These are phyloP conservation scores for Pholis gunnellus DNA, from an alignment of 2,113 vertebrate species.

Conservation along the genomic window DNA sequence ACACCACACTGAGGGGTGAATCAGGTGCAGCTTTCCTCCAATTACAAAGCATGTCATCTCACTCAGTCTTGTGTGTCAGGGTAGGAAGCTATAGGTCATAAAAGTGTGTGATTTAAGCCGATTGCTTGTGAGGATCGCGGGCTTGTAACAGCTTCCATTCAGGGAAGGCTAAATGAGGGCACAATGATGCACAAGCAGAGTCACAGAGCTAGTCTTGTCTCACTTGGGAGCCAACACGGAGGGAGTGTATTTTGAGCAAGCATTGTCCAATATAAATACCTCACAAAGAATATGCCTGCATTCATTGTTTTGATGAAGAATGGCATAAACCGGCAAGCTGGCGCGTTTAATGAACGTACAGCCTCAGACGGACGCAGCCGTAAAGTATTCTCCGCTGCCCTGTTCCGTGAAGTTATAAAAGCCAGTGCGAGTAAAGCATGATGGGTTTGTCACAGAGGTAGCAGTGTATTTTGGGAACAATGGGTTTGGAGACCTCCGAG, in stretches of 20 bases:
- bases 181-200: constrained; percentile 44
- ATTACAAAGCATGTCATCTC: constrained; percentile 66
- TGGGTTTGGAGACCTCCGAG: constrained; percentile 62
- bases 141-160: constrained; percentile 52
- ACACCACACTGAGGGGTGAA: constrained; percentile 38
- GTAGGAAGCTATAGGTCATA: constrained; percentile 52
- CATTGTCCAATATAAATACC: constrained; percentile 28
- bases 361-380: neutral
- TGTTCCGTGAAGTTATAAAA: constrained; percentile 49
- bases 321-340: constrained; percentile 35
- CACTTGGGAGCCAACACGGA: constrained; percentile 41
- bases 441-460: constrained; percentile 46
- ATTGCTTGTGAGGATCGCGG: constrained; percentile 55
- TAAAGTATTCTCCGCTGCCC: constrained; percentile 36
- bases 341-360: constrained; percentile 30
- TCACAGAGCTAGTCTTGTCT: constrained; percentile 30
- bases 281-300: constrained; percentile 27
- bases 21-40: constrained; percentile 49
- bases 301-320: constrained; percentile 61
- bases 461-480: constrained; percentile 59
- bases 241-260: constrained; percentile 20
- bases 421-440: constrained; percentile 37
- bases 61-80: constrained; percentile 61
- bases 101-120: constrained; percentile 76
- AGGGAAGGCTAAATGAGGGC: constrained; percentile 53